These are phyloP conservation scores for Rhyacophila brunnea DNA, from an alignment of 1,140 invertebrate species.

Conservation along the genomic window DNA sequence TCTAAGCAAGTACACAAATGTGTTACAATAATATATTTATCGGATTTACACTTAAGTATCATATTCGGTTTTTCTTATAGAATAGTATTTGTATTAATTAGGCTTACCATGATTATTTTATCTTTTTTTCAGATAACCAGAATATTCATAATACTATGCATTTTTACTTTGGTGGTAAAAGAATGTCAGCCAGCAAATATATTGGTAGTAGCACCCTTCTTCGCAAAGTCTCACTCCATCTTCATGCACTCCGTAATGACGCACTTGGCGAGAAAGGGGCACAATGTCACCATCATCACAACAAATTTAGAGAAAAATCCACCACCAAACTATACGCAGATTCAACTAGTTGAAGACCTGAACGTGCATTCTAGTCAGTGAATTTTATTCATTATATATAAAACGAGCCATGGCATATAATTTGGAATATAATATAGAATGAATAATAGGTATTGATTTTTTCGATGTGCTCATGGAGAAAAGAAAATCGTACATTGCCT, in stretches of 20 bases:
- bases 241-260: slow-evolving; percentile 27
- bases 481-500: too few relatives aligned
- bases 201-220: slow-evolving; percentile 33
- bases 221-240: slow-evolving; percentile 33
- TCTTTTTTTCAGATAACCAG: not conserved
- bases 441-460: too few relatives aligned
- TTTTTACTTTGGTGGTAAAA: not conserved
- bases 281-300: slow-evolving; percentile 37
- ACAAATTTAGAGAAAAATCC: slow-evolving; percentile 21
- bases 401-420: too few relatives aligned
- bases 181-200: slow-evolving; percentile 12
- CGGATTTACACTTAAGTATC: too few relatives aligned
- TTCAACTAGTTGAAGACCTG: slow-evolving; percentile 8
- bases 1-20: too few relatives aligned
- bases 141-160: not conserved
- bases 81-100: slow-evolving; percentile 1
- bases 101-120: not conserved
- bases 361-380: too few relatives aligned
- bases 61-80: too few relatives aligned
- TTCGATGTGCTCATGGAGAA: too few relatives aligned
- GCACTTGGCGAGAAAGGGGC: slow-evolving; percentile 31
- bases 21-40: too few relatives aligned
- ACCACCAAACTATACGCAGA: slow-evolving; percentile 26
- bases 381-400: too few relatives aligned
- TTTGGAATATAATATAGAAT: too few relatives aligned